Evolutionary conservation across 2,888 invertebrate genomes (phyloP).

Genomic region (Amaurobius ferox): DNA sequence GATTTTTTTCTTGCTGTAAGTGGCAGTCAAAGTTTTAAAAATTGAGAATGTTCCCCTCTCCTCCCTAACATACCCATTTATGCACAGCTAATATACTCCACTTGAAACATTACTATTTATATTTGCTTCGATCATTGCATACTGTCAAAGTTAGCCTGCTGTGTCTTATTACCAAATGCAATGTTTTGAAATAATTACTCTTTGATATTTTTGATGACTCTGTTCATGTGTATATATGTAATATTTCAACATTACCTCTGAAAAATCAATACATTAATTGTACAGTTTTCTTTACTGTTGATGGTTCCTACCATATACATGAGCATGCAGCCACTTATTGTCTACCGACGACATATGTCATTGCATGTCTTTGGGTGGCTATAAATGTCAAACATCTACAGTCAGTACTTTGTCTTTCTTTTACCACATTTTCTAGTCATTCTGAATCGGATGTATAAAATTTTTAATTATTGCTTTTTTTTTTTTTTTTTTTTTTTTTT

Average conservation of each 20-base stretch:
- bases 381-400: slow-evolving; percentile 68
- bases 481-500: no score
- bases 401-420: slow-evolving; percentile 16
- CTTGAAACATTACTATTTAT: slow-evolving; percentile 17
- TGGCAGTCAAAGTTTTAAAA: no score
- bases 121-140: slow-evolving; percentile 14
- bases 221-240: slow-evolving; percentile 70
- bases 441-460: no score
- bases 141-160: slow-evolving; percentile 56
- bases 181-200: slow-evolving; percentile 52
- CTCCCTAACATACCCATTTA: slow-evolving; percentile 27
- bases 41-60: no score
- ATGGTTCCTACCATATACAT: slow-evolving; percentile 67
- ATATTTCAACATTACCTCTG: slow-evolving; percentile 55
- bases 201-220: slow-evolving; percentile 68
- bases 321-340: slow-evolving; percentile 43
- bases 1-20: no score
- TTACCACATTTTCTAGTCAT: not conserved
- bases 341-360: slow-evolving; percentile 50
- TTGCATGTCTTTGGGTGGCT: slow-evolving; percentile 66
- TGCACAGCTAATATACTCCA: slow-evolving; percentile 20
- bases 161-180: slow-evolving; percentile 65
- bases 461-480: no score
- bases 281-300: slow-evolving; percentile 72
- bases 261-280: slow-evolving; percentile 37